A percentile compares a stretch with the other conserved stretches of the same genome.
Evolutionary conservation across 1,140 invertebrate species (phyloP).

Genomic region (Monomorium pharaonis): DNA sequence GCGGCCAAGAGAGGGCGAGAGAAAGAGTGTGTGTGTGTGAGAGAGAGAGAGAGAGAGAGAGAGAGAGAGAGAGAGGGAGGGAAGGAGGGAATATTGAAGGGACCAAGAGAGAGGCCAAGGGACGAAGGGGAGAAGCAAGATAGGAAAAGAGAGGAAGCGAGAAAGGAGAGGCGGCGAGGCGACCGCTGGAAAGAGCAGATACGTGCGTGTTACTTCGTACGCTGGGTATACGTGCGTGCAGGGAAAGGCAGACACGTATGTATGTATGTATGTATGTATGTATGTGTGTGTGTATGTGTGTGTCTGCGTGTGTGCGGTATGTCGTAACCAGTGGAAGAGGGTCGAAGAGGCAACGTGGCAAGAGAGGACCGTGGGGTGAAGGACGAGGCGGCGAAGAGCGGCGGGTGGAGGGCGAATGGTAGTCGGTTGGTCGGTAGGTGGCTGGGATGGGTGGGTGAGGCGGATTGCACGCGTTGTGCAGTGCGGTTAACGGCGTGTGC

Average conservation of each 20-base stretch:
- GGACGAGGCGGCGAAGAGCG: slow-evolving; percentile 61
- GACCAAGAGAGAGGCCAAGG: slow-evolving; percentile 42
- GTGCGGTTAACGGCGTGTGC: slow-evolving; percentile 83
- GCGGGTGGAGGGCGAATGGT: slow-evolving; percentile 48
- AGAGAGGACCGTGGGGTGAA: slow-evolving; percentile 67
- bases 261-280: slow-evolving; percentile 3
- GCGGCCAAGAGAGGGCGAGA: slow-evolving; percentile 39
- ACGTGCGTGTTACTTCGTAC: slow-evolving; percentile 62
- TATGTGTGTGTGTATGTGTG: slow-evolving; percentile 52
- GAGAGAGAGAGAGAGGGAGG: neutral
- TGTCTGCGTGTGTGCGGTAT: slow-evolving; percentile 50
- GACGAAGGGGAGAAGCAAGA: slow-evolving; percentile 9
- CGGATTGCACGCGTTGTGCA: slow-evolving; percentile 82
- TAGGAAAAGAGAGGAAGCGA: slow-evolving; percentile 22
- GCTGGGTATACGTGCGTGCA: slow-evolving; percentile 58
- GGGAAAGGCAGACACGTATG: slow-evolving; percentile 31
- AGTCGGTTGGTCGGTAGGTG: slow-evolving; percentile 55
- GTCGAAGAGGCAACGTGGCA: slow-evolving; percentile 67
- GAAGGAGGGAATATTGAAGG: slow-evolving; percentile 11
- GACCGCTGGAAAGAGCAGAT: slow-evolving; percentile 65
- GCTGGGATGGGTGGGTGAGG: slow-evolving; percentile 58
- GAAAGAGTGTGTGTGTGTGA: neutral
- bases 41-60: neutral
- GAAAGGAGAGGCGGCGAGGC: slow-evolving; percentile 40
- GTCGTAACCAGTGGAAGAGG: slow-evolving; percentile 71